Base-by-base conservation (phyloP, 2,113 vertebrate genomes). In the Spea bombifrons region DNA sequence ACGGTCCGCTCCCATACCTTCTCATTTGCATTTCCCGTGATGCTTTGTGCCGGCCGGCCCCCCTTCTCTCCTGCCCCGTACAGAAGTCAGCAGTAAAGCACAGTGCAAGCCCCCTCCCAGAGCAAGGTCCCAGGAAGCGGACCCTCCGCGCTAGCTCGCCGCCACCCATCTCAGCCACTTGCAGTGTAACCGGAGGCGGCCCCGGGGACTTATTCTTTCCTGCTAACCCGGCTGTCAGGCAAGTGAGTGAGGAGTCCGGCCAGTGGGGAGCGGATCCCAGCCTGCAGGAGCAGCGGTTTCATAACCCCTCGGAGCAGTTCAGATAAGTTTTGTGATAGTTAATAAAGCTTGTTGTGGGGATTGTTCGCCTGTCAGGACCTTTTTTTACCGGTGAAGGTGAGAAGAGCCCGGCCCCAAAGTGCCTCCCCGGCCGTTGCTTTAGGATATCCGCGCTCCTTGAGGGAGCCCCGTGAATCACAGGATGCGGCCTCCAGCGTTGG, bases 401-500 rank as follows among this genome's bases (percentile, higher is more conserved):
- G 66, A 4, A 8, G 5, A 43, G 15, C 45, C 45, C 5, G 5
- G 64, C 16, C 66, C 66, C 50, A 6, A 52, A 10, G 4, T 46
- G 43, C 64, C 45, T 10, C 47, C 10, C 4, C 45, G 15, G 43
- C 45, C 66, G 13, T 15, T 46, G 43, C 15, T 43, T 47, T 5
- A 12, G 12, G 5, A 68, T 15, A 43, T 66, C 10, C 1, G 3
- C 3, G 66, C 45, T 45, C 5, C 67, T 4, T n/a, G 46, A 52
- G n/a, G 67, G n/a, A 16, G 67, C 15, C 67, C 15, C 7, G 46
- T 16, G 7, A 46, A 66, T 81, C 70, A 13, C 46, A 64, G 80
- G 81, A 73, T 82, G 72, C 50, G 67, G 80, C 71, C 74, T 59
- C 84, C 85, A 13, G 84, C 85, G 84, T 9, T 86, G 82, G 78